Conservation (phyloP, 1,140 invertebrate species). For the Nylanderia fulva region DNA sequence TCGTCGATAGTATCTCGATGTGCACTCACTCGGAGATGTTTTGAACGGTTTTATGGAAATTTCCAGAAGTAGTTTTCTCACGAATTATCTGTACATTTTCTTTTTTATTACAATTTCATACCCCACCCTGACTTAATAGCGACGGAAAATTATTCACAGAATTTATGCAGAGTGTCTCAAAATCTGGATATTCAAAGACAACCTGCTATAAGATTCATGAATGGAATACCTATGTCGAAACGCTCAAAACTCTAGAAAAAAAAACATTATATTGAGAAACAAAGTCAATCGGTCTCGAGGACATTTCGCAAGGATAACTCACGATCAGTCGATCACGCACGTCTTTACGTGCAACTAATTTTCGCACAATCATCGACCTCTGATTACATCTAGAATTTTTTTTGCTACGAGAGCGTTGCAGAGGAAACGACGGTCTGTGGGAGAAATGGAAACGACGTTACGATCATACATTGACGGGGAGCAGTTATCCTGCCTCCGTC, state of each 20-base stretch:
- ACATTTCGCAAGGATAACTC: background rate
- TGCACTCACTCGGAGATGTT: slow-evolving; percentile 3
- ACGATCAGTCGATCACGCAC: slow-evolving; percentile 8
- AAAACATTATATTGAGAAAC: background rate
- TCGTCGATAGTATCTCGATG: background rate
- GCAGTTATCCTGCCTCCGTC: slow-evolving; percentile 25
- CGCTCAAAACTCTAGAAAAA: background rate
- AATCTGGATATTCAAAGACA: background rate
- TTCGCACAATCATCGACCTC: slow-evolving; percentile 2
- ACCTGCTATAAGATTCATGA: background rate
- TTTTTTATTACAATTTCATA: background rate
- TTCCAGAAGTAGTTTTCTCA: background rate
- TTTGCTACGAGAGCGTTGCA: background rate
- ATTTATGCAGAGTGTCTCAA: background rate
- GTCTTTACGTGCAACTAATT: slow-evolving; percentile 33
- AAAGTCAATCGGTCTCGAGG: background rate
- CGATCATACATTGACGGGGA: background rate
- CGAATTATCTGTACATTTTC: slow-evolving; percentile 20
- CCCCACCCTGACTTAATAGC: background rate
- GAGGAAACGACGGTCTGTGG: background rate
- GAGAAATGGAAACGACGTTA: background rate
- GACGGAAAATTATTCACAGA: background rate
- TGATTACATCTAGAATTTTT: slow-evolving; percentile 19
- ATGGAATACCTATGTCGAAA: background rate
- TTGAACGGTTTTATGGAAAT: background rate